Evolutionary conservation across 2,113 vertebrate species (phyloP).

Genomic region (Stegostoma tigrinum): DNA sequence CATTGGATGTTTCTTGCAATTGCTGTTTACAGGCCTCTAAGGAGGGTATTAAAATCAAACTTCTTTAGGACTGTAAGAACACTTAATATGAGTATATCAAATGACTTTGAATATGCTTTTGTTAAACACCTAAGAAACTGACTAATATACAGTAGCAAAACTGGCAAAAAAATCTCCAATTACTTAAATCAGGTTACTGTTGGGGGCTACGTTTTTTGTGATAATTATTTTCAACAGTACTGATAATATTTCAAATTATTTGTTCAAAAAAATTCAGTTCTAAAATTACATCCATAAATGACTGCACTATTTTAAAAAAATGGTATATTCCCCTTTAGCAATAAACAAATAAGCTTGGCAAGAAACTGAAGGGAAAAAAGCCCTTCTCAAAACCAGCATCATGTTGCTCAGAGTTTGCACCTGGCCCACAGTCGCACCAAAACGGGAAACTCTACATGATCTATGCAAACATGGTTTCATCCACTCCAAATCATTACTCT

Average conservation of each 20-base stretch:
- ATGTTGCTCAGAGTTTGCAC: background rate
- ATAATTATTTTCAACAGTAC: background rate
- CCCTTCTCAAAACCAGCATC: background rate
- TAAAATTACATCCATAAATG: background rate
- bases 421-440: background rate
- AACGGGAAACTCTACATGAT: background rate
- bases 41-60: background rate
- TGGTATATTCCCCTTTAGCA: background rate
- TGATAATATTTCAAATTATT: background rate
- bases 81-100: background rate
- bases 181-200: too few species aligned
- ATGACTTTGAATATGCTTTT: background rate
- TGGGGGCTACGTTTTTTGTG: background rate
- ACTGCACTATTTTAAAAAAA: background rate
- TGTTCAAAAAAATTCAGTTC: background rate
- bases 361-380: background rate
- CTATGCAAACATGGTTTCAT: background rate
- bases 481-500: background rate
- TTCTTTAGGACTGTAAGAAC: background rate
- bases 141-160: background rate
- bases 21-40: background rate
- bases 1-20: background rate
- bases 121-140: too few species aligned
- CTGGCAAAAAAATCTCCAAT: background rate
- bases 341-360: background rate